Evolutionary conservation across 2,797 vertebrate species (phyloP), one percentile per base, ranked within the genome.

Genomic region (Phyllotis vaccarum): DNA sequence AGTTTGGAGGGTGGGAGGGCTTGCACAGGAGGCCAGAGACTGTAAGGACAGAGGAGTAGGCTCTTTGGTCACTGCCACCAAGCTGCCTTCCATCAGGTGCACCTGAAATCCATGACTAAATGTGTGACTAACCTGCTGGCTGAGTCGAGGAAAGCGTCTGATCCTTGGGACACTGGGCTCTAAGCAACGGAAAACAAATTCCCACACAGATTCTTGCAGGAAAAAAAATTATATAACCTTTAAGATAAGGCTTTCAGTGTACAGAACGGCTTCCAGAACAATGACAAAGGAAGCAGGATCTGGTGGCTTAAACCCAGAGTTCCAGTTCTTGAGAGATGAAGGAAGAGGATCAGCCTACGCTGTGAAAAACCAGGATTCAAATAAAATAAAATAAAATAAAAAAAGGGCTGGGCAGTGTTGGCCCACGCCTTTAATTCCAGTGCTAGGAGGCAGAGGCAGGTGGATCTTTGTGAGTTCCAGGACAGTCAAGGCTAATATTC

Each of bases 181-280:
- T 64, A 75, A 94, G 46, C 1, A 81, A 58, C 31, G 29, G 76
- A 16, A 91, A 82, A 70, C 40, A 82, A 90, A 90, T 70, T n/a
- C 62, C 34, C 43, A 90, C n/a, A 92, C 34, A 37, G 54, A 79
- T 74, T 49, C 62, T 22, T 74, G 54, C 22, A 85, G 31, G 66
- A n/a, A 37, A 92, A 91, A 95, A 68, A 86, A 24, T 24, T 52
- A 89, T 52, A 91, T 52, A 82, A 78, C 70, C 64, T 92, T 60
- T 52, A 81, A 40, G n/a, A 34, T 37, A 90, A 40, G 31, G 27
- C 29, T 92, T 86, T 40, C 22, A 64, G 80, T 40, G 54, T 64
- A 27, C 3, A 86, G 52, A 86, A 56, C 10, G 58, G 58, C 34
- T 62, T 72, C n/a, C 43, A 89, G 95, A 96, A 89, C n/a, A 56